Evolutionary conservation across 2,888 invertebrate species (phyloP), one percentile per base, ranked within the genome.

Genomic region (Thumatha senex): DNA sequence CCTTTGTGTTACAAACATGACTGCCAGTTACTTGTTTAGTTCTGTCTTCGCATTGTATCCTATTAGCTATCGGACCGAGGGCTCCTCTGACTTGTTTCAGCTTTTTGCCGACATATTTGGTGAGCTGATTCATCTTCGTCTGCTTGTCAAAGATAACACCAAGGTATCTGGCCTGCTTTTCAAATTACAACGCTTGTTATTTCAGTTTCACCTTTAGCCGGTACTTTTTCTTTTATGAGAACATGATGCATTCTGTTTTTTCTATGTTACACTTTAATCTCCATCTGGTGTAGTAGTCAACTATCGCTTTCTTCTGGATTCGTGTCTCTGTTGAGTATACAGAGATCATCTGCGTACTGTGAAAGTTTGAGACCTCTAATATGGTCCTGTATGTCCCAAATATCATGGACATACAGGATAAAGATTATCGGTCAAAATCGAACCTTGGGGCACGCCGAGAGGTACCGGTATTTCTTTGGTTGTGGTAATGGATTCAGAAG

Each of bases 71-170:
- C n/a, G n/a, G n/a, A n/a, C n/a, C n/a, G n/a, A n/a, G n/a, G n/a
- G n/a, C n/a, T n/a, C n/a, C n/a, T n/a, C n/a, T n/a, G 8, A 36
- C 40, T 39, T 38, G 41, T 40, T 55, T 48, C 9, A 44, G 24
- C 24, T 29, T 52, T 44, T 35, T 44, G 15, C 12, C 13, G 1
- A 36, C 13, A 2, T 36, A 13, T 9, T 36, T 13, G 36, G 14
- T 36, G 36, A 13, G 36, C 36, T 13, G 36, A 13, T 14, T 14
- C 14, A 36, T 14, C 36, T n/a, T n/a, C n/a, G n/a, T n/a, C n/a
- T n/a, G n/a, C n/a, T n/a, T 56, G 13, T 58, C 54, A 8, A 56
- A 51, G 11, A 43, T 45, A 3, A 55, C 57, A 13, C 54, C 18
- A 24, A 24, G 18, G 18, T 24, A 24, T 24, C 3, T 24, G 18